A percentile compares a stretch with the other conserved stretches of the same genome.
These are phyloP conservation scores for Corythoichthys intestinalis DNA, from an alignment of 2,113 vertebrate genomes.

Conservation along the genomic window DNA sequence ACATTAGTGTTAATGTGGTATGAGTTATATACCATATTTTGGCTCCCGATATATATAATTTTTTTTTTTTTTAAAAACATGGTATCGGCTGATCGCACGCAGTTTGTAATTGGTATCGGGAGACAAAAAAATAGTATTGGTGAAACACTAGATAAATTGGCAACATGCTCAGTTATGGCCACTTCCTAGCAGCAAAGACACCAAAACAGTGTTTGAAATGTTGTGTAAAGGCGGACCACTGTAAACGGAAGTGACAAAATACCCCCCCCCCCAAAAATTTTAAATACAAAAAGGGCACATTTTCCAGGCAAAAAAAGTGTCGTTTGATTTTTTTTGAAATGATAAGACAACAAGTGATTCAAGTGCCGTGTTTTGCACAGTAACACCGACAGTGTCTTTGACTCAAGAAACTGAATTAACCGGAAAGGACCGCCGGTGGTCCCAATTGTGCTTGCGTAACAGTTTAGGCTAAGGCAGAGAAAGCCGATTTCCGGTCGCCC, in stretches of 20 bases:
- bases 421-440: slow-evolving; percentile 43
- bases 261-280: background rate
- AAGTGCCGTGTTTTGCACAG: slow-evolving; percentile 36
- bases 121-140: no score
- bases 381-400: slow-evolving; percentile 40
- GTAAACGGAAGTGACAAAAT: slow-evolving; percentile 39
- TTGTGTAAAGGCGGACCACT: slow-evolving; percentile 41
- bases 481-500: slow-evolving; percentile 62
- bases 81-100: no score
- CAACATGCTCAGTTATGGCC: slow-evolving; percentile 45
- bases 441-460: slow-evolving; percentile 69
- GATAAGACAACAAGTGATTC: slow-evolving; percentile 59
- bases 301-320: slow-evolving; percentile 55
- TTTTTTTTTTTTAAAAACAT: no score
- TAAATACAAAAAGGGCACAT: slow-evolving; percentile 45
- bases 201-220: slow-evolving; percentile 53
- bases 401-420: slow-evolving; percentile 27
- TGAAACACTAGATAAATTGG: slow-evolving; percentile 37
- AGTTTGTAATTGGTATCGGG: no score
- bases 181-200: slow-evolving; percentile 63
- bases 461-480: slow-evolving; percentile 70
- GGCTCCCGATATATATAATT: no score
- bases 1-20: no score
- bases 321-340: slow-evolving; percentile 2
- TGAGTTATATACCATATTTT: no score